Conservation (phyloP, 2,797 vertebrate genomes). For the Phoebastria nigripes region DNA sequence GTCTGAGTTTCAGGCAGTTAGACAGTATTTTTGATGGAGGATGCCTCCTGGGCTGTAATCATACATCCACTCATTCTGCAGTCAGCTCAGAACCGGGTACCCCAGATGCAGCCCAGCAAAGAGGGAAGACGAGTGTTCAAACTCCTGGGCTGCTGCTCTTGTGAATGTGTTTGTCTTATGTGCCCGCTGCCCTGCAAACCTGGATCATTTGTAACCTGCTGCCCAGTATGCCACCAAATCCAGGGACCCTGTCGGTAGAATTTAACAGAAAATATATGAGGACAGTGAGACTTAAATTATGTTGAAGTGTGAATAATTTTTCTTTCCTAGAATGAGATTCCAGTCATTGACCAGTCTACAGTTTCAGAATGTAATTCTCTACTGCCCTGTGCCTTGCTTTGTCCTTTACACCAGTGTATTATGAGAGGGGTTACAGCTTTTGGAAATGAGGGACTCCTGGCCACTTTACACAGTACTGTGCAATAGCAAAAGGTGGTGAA, state of each 20-base stretch:
- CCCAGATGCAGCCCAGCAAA: not conserved
- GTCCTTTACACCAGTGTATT: not conserved
- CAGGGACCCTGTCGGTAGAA: not conserved
- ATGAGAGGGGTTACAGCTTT: not conserved
- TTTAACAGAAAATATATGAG: not conserved
- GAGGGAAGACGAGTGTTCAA: fast-evolving
- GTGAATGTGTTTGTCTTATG: fast-evolving
- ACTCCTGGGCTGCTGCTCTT: not conserved
- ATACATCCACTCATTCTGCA: not conserved
- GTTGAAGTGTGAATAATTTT: not conserved
- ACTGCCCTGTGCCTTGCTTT: not conserved
- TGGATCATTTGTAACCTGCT: not conserved
- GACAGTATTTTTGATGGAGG: not conserved
- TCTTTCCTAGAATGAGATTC: not conserved
- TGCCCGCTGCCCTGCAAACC: not conserved
- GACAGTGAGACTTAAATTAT: not conserved
- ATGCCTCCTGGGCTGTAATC: not conserved
- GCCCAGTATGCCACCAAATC: not conserved
- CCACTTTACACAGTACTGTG: not conserved
- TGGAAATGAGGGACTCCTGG: not conserved
- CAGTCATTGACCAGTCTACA: not conserved
- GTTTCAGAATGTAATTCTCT: not conserved
- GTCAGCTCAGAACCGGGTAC: not conserved
- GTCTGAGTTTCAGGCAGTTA: not conserved
- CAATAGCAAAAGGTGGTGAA: not conserved